Evolutionary conservation across 1,140 invertebrate genomes (phyloP).

Genomic region (Drosophila cardini): DNA sequence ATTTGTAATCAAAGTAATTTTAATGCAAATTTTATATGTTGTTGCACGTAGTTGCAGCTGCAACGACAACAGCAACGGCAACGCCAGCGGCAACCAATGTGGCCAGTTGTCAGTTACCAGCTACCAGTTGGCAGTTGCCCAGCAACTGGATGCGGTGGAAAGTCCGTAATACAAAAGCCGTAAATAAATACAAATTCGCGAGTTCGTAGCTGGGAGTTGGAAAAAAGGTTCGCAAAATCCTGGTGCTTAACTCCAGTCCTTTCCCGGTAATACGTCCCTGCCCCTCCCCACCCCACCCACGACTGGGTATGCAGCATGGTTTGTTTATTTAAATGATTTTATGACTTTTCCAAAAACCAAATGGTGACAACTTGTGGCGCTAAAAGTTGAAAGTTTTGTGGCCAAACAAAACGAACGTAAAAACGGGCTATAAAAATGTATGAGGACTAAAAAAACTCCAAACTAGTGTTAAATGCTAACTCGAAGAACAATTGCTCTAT

Average conservation of each 20-base stretch:
- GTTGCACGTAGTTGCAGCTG: slow-evolving; percentile 60
- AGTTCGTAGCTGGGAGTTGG: not conserved
- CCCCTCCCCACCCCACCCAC: not conserved
- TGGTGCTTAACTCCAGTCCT: slow-evolving; percentile 50
- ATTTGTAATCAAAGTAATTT: slow-evolving; percentile 83
- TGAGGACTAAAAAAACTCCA: slow-evolving; percentile 18
- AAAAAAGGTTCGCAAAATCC: slow-evolving; percentile 45
- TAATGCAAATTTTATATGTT: slow-evolving; percentile 81
- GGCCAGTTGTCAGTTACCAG: slow-evolving; percentile 9
- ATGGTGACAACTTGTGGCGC: slow-evolving; percentile 77
- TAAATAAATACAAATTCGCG: slow-evolving; percentile 57
- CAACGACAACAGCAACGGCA: not conserved
- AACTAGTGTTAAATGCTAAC: no score
- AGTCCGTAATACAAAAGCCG: slow-evolving; percentile 58
- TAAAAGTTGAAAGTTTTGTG: slow-evolving; percentile 76
- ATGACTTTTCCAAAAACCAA: slow-evolving; percentile 74
- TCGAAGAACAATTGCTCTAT: not conserved
- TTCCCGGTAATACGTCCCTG: no score
- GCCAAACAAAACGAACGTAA: slow-evolving; percentile 60
- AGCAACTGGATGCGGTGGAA: slow-evolving; percentile 16
- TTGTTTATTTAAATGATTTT: slow-evolving; percentile 79
- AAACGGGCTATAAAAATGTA: slow-evolving; percentile 45
- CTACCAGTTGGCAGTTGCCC: slow-evolving; percentile 12
- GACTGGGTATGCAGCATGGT: slow-evolving; percentile 21
- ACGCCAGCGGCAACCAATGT: slow-evolving; percentile 21